A percentile compares a stretch with the other conserved stretches of the same genome.
Evolutionary conservation across 2,888 invertebrate genomes (phyloP).

Genomic region (Trilocha varians): DNA sequence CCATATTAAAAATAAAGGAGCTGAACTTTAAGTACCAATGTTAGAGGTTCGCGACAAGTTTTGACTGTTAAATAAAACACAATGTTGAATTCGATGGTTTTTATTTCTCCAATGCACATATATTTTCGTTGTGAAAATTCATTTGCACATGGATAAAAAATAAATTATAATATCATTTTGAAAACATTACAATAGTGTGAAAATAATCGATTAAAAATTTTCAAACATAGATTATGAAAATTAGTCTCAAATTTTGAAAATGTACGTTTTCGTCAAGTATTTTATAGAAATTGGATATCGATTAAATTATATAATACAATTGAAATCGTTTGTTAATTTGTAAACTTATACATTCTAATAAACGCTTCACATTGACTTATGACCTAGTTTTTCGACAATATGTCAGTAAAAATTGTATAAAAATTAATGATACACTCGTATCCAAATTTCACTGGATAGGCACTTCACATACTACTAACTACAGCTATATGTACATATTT

Average conservation of each 20-base stretch:
- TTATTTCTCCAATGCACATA: background rate
- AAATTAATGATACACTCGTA: slow-evolving; percentile 57
- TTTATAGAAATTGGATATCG: background rate
- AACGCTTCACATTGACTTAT: slow-evolving; percentile 34
- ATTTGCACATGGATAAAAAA: background rate
- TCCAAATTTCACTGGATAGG: slow-evolving; percentile 24
- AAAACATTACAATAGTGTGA: background rate
- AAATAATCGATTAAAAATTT: background rate
- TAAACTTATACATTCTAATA: slow-evolving; percentile 31
- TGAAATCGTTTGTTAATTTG: slow-evolving; percentile 21
- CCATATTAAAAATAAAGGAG: too few relatives aligned
- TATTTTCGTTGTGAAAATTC: background rate
- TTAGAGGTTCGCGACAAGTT: too few relatives aligned
- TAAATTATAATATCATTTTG: background rate
- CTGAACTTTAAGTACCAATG: too few relatives aligned
- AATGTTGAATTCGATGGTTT: background rate
- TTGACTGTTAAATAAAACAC: too few relatives aligned
- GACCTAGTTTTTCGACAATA: slow-evolving; percentile 63
- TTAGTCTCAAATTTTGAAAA: background rate
- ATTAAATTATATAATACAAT: slow-evolving; percentile 10
- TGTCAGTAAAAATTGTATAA: slow-evolving; percentile 65
- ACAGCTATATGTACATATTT: slow-evolving; percentile 42
- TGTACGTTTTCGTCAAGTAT: background rate
- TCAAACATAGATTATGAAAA: background rate
- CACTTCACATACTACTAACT: slow-evolving; percentile 28